A percentile compares a stretch with the other conserved stretches of the same genome.
Evolutionary conservation across 1,140 invertebrate genomes (phyloP).

Genomic region (Eufriesea mexicana): DNA sequence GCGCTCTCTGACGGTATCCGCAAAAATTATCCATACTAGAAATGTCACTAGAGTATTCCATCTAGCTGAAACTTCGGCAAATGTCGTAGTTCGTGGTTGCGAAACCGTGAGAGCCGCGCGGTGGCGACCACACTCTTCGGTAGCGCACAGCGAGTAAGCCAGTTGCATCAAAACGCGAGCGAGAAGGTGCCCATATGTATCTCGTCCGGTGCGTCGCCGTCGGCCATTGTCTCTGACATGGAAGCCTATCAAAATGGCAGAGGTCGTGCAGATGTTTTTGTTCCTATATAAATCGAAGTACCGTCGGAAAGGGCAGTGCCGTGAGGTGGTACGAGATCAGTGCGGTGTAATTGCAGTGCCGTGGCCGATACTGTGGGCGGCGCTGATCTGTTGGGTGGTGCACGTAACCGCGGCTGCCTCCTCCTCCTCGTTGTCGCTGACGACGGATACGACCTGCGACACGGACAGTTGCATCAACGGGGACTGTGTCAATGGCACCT

Average conservation of each 20-base stretch:
- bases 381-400: slow-evolving; percentile 63
- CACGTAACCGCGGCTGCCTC: slow-evolving; percentile 64
- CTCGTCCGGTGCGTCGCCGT: slow-evolving; percentile 69
- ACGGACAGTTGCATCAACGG: slow-evolving; percentile 87
- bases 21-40: neutral
- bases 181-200: slow-evolving; percentile 52
- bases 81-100: slow-evolving; percentile 20
- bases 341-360: slow-evolving; percentile 50
- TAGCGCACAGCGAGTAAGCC: slow-evolving; percentile 33
- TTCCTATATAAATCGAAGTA: slow-evolving; percentile 92
- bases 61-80: neutral
- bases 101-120: slow-evolving; percentile 43
- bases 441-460: slow-evolving; percentile 74
- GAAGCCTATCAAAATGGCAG: slow-evolving; percentile 87
- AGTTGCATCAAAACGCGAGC: slow-evolving; percentile 33
- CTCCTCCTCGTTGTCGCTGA: slow-evolving; percentile 64
- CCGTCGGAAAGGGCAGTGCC: slow-evolving; percentile 85
- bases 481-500: slow-evolving; percentile 91
- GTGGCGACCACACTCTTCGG: slow-evolving; percentile 48
- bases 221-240: slow-evolving; percentile 82
- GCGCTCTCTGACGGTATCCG: neutral
- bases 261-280: slow-evolving; percentile 91
- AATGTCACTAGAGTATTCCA: neutral
- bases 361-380: slow-evolving; percentile 63
- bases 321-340: slow-evolving; percentile 62